Conservation (phyloP, 2,888 invertebrate genomes). For the Cactoblastis cactorum region DNA sequence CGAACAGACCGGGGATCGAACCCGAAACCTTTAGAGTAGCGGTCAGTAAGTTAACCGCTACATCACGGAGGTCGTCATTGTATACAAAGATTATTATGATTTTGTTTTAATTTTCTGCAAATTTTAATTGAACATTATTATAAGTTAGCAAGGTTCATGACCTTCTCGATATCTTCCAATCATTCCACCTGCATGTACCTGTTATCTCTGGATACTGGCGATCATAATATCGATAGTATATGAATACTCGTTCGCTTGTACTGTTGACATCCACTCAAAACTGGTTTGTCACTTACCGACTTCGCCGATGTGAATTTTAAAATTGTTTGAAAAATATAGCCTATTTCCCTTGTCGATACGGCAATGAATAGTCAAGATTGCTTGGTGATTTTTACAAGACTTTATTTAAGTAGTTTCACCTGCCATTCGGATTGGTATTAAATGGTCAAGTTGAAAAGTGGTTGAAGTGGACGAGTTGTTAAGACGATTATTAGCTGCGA, state of each 20-base stretch:
- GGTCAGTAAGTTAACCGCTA: no score
- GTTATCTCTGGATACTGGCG: background rate
- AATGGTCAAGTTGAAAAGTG: no score
- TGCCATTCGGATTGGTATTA: no score
- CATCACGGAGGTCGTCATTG: no score
- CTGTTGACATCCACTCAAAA: background rate
- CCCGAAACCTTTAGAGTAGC: no score
- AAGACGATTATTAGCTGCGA: no score
- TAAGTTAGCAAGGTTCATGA: background rate
- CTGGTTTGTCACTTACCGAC: background rate
- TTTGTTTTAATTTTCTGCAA: no score
- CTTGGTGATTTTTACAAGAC: background rate
- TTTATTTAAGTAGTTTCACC: no score
- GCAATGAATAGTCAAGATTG: background rate
- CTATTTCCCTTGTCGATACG: background rate
- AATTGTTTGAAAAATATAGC: background rate
- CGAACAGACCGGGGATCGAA: no score
- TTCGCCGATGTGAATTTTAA: background rate
- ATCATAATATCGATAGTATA: slow-evolving; percentile 6
- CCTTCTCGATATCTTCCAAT: background rate
- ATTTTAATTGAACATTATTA: background rate
- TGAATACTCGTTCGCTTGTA: background rate
- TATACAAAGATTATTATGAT: no score
- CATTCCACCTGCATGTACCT: background rate
- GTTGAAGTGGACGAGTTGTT: no score